These are phyloP conservation scores for Tringa solitaria DNA, from an alignment of 2,113 vertebrate genomes.

Conservation along the genomic window DNA sequence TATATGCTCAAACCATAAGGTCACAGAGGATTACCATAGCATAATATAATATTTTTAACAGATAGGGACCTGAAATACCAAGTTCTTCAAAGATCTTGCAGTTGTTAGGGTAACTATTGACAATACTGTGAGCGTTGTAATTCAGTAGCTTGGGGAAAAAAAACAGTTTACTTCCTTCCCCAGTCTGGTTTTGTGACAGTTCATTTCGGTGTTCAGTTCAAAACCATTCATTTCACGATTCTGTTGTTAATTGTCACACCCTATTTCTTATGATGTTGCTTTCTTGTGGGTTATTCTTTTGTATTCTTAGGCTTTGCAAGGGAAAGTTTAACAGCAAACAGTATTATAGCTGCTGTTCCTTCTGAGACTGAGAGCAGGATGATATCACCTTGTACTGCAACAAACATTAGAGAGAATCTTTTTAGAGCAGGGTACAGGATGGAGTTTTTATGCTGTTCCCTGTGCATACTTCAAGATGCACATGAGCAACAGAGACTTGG, in stretches of 20 bases:
- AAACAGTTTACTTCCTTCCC: neutral
- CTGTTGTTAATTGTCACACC: neutral
- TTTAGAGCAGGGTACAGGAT: neutral
- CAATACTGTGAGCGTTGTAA: neutral
- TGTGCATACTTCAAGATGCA: neutral
- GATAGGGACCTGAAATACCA: neutral
- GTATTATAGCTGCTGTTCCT: neutral
- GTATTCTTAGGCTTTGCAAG: neutral
- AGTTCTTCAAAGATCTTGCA: neutral
- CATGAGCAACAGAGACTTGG: neutral
- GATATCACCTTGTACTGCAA: neutral
- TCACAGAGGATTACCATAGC: neutral
- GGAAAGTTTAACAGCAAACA: neutral
- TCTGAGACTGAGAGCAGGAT: neutral
- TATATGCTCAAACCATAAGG: neutral
- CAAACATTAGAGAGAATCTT: neutral
- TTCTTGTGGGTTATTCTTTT: neutral
- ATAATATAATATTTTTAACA: neutral
- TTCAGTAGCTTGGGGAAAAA: neutral
- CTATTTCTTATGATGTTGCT: neutral
- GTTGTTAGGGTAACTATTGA: neutral
- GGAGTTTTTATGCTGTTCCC: neutral
- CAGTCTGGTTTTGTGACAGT: neutral
- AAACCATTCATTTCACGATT: rapidly evolving
- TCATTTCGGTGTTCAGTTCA: neutral